Percentiles rank a stretch among this genome's conserved stretches.
Evolutionary conservation across 2,797 vertebrate genomes (phyloP).

Genomic region (Morus bassanus): DNA sequence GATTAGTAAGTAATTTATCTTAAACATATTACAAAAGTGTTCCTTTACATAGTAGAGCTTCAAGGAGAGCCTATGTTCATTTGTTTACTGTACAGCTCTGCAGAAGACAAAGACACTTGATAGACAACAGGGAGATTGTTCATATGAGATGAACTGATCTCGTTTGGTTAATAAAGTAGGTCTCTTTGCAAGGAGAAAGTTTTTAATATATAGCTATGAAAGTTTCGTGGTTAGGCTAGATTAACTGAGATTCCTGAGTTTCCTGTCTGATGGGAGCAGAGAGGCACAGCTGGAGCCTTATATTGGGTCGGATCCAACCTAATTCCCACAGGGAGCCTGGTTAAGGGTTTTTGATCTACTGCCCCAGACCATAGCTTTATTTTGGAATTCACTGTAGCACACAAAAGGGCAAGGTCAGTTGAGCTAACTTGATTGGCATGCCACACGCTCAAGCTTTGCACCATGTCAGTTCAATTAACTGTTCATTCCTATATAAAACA

Average conservation of each 20-base stretch:
- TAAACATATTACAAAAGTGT: background rate
- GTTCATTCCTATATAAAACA: background rate
- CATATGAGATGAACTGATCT: background rate
- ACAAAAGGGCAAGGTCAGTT: background rate
- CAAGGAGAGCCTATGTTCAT: background rate
- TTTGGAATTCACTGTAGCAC: background rate
- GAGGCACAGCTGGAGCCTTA: constrained; percentile 21
- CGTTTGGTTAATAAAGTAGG: background rate
- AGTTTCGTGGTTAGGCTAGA: background rate
- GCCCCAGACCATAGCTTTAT: background rate
- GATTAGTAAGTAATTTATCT: background rate
- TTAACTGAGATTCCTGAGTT: constrained; percentile 3
- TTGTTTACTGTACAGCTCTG: background rate
- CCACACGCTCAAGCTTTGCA: background rate
- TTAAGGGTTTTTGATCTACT: background rate
- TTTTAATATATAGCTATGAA: background rate
- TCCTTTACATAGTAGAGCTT: background rate
- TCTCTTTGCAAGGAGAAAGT: background rate
- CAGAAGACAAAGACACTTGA: background rate
- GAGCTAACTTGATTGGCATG: background rate
- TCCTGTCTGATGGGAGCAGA: background rate
- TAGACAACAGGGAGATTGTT: background rate
- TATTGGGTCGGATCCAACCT: background rate
- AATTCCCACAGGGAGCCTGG: background rate
- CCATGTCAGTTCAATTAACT: background rate